Conservation (phyloP, 2,888 invertebrate genomes). For the Teleogryllus oceanicus region DNA sequence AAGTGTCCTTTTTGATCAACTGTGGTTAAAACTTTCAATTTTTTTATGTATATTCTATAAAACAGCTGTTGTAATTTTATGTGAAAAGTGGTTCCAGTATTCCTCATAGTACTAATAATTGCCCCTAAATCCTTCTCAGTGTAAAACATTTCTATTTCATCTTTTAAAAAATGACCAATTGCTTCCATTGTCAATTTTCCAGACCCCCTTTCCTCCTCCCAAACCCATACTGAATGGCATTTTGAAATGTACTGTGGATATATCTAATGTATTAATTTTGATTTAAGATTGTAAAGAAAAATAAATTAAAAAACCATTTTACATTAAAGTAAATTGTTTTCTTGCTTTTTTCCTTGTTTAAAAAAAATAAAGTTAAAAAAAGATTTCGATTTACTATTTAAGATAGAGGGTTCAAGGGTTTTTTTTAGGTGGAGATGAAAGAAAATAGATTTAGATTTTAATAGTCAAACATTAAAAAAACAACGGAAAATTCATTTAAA, state of each 20-base stretch:
- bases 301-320: constrained; percentile 30
- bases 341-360: too few relatives aligned
- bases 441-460: too few relatives aligned
- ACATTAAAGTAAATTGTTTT: background rate
- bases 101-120: constrained; percentile 21
- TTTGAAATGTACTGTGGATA: constrained; percentile 31
- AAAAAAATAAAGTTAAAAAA: too few relatives aligned
- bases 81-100: constrained; percentile 24
- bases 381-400: too few relatives aligned
- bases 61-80: constrained; percentile 28
- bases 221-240: constrained; percentile 22
- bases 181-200: constrained; percentile 30
- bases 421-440: too few relatives aligned
- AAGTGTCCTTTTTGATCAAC: constrained; percentile 35
- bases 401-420: too few relatives aligned
- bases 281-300: constrained; percentile 31
- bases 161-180: constrained; percentile 34
- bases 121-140: constrained; percentile 19
- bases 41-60: constrained; percentile 25
- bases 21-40: constrained; percentile 19
- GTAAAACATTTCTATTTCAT: constrained; percentile 26
- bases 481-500: too few relatives aligned
- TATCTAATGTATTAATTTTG: constrained; percentile 27
- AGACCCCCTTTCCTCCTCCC: background rate
- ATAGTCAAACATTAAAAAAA: too few relatives aligned